phyloP scores from a whole-genome alignment of 1,140 invertebrate genomes.

The Drosophila eugracilis region DNA sequence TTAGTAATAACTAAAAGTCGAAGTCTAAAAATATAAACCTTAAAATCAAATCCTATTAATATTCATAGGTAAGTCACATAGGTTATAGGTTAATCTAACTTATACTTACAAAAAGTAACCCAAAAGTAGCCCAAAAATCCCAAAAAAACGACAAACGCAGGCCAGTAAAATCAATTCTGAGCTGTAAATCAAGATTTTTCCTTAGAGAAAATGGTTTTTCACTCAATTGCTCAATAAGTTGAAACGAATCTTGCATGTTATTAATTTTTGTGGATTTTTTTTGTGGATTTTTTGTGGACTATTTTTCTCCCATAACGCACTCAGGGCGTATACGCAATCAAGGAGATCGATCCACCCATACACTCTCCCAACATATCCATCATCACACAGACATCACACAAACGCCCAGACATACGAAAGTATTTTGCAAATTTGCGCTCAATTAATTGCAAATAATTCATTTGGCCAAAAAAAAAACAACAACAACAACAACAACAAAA shows the following conservation, averaged over 20 bases:
- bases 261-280: background rate
- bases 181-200: constrained; percentile 18
- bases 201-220: constrained; percentile 23
- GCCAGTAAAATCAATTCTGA: background rate
- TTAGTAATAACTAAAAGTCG: no score
- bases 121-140: background rate
- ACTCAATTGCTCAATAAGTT: constrained; percentile 46
- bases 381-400: constrained; percentile 34
- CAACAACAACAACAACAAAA: no score
- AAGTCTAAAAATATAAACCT: no score
- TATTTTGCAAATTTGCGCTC: constrained; percentile 84
- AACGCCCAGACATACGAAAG: constrained; percentile 43
- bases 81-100: no score
- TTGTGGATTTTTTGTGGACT: background rate
- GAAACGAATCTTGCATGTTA: constrained; percentile 4
- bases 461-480: constrained; percentile 42
- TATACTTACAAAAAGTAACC: background rate
- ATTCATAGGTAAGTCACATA: no score
- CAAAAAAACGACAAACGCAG: background rate
- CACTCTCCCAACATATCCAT: constrained; percentile 62
- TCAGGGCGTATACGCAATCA: constrained; percentile 58
- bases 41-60: no score
- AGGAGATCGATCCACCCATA: constrained; percentile 21
- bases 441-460: constrained; percentile 84
- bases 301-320: background rate